These are phyloP conservation scores for Drosophila koepferae DNA, from an alignment of 2,888 invertebrate species.

Conservation along the genomic window DNA sequence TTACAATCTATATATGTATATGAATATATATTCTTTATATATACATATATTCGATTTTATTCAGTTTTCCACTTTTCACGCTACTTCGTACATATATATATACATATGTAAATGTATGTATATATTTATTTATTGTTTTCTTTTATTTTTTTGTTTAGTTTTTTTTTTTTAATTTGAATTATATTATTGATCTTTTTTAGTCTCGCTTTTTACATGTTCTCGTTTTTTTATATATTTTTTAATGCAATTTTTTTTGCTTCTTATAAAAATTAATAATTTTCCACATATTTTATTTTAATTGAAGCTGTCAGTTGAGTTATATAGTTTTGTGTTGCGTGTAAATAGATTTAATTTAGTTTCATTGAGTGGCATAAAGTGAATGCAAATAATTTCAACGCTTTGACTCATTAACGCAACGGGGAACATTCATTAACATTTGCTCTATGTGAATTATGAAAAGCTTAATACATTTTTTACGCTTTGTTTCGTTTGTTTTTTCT, in stretches of 20 bases:
- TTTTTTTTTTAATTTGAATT: background rate
- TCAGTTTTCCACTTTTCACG: no score
- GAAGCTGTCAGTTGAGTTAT: constrained; percentile 49
- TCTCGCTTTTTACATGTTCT: constrained; percentile 35
- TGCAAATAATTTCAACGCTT: constrained; percentile 78
- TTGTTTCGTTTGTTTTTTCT: constrained; percentile 25
- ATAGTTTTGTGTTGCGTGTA: constrained; percentile 59
- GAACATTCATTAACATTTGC: constrained; percentile 72
- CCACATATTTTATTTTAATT: constrained; percentile 23
- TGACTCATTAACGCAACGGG: constrained; percentile 77
- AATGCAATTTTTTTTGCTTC: constrained; percentile 18
- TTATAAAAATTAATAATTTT: constrained; percentile 40
- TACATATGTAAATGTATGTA: constrained; percentile 22
- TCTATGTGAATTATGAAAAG: constrained; percentile 59
- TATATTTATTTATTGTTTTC: constrained; percentile 37
- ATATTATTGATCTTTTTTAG: constrained; percentile 33
- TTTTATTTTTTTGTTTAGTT: constrained; percentile 36
- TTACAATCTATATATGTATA: constrained; percentile 11
- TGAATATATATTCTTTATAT: background rate
- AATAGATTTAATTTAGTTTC: constrained; percentile 66
- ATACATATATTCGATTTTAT: no score
- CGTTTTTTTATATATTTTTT: background rate
- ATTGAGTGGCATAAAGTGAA: constrained; percentile 69
- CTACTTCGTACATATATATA: background rate
- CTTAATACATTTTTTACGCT: constrained; percentile 53